Percentiles rank a stretch among this genome's conserved stretches.
phyloP scores from a whole-genome alignment of 2,797 vertebrate genomes.

The Psittacula echo region DNA sequence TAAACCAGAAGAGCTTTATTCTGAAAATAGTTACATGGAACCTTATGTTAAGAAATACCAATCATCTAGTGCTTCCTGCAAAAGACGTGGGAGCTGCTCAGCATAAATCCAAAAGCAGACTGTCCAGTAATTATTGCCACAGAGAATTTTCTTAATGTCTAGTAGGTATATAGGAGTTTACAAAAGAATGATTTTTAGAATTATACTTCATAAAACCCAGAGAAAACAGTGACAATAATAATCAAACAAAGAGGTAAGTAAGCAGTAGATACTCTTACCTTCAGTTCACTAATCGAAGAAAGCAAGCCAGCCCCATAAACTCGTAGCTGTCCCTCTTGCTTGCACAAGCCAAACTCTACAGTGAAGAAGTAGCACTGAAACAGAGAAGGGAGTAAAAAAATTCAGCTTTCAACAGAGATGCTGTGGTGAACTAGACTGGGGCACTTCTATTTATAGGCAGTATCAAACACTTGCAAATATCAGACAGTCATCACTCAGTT shows the following conservation, averaged over 20 bases:
- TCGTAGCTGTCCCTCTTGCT: conserved; percentile 92
- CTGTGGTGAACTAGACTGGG: background rate
- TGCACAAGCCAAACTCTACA: conserved; percentile 97
- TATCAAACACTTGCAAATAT: background rate
- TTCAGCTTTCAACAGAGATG: background rate
- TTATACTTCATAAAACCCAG: background rate
- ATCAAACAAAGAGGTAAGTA: background rate
- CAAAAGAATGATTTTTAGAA: background rate
- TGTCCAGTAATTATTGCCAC: background rate
- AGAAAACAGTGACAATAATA: background rate
- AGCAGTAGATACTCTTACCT: conserved; percentile 61
- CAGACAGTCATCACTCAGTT: background rate
- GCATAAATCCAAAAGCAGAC: background rate
- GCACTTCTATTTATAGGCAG: background rate
- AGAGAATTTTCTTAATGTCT: background rate
- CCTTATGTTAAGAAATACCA: background rate
- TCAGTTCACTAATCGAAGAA: conserved; percentile 96
- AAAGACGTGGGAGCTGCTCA: background rate
- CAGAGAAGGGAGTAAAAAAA: background rate
- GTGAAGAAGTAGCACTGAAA: conserved; percentile 98
- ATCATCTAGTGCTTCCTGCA: background rate
- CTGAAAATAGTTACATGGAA: background rate
- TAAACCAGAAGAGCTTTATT: background rate
- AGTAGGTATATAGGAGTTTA: background rate
- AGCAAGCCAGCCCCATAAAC: conserved; percentile 96